These are phyloP conservation scores for Ennomos quercinarius DNA, from an alignment of 2,888 invertebrate genomes.

Conservation along the genomic window DNA sequence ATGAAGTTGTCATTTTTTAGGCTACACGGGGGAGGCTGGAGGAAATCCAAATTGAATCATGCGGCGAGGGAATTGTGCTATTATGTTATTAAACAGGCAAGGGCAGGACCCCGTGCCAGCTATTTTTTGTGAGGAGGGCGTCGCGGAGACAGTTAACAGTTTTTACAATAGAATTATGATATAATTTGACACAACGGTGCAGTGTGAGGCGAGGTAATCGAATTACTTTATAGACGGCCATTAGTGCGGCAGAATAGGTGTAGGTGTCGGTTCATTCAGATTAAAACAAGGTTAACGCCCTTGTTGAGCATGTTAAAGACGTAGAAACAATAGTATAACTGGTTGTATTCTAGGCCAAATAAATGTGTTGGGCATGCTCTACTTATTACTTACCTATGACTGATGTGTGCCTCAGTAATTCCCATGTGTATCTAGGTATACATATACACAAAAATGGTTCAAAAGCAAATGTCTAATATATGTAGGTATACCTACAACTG, in stretches of 20 bases:
- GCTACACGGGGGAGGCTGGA: conserved; percentile 81
- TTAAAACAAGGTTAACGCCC: background rate
- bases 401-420: too few species aligned
- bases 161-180: conserved; percentile 85
- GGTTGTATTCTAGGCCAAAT: too few species aligned
- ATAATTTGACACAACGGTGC: conserved; percentile 81
- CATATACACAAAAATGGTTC: too few species aligned
- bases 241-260: conserved; percentile 2
- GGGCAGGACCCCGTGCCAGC: conserved; percentile 84
- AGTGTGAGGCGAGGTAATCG: conserved; percentile 47
- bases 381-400: too few species aligned
- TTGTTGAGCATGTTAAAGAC: background rate
- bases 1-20: conserved; percentile 86
- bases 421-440: background rate
- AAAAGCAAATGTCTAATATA: too few species aligned
- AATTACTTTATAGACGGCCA: conserved; percentile 35
- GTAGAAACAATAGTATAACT: too few species aligned
- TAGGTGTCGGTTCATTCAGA: conserved; percentile 13
- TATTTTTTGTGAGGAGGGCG: conserved; percentile 80
- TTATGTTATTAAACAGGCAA: conserved; percentile 88
- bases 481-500: background rate
- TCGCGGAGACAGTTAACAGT: conserved; percentile 83
- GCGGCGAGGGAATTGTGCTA: conserved; percentile 88
- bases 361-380: too few species aligned
- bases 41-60: conserved; percentile 89